These are phyloP conservation scores for Dione vanillae DNA, from an alignment of 2,888 invertebrate species.

Conservation along the genomic window DNA sequence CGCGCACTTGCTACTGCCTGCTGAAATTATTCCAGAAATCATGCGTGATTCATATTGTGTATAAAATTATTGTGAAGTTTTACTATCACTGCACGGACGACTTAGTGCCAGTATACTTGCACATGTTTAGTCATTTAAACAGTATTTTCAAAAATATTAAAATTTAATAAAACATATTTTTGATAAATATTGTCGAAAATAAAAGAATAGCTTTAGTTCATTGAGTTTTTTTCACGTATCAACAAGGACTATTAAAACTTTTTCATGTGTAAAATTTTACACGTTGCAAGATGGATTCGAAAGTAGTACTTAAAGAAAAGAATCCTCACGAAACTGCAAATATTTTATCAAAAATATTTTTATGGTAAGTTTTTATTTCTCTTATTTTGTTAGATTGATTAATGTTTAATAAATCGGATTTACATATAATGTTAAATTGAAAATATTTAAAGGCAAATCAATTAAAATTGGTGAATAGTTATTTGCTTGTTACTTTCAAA, in stretches of 20 bases:
- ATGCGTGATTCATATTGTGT: conserved; percentile 21
- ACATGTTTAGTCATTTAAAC: not conserved
- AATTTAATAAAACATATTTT: not conserved
- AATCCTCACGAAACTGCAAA: conserved; percentile 86
- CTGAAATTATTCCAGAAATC: conserved; percentile 14
- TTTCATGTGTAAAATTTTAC: conserved; percentile 13
- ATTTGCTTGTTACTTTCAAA: not conserved
- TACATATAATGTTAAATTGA: not conserved
- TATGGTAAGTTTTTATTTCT: conserved; percentile 82
- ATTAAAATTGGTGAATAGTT: not conserved
- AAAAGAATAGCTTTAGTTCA: not conserved
- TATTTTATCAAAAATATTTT: conserved; percentile 83
- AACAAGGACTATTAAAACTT: not conserved
- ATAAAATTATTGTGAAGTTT: conserved; percentile 13
- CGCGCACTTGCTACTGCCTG: conserved; percentile 26
- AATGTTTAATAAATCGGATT: not conserved
- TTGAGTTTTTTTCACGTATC: not conserved
- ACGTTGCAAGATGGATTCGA: conserved; percentile 83
- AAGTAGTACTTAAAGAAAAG: conserved; percentile 84
- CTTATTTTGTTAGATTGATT: not conserved
- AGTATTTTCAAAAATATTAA: not conserved
- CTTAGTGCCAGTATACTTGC: conserved; percentile 12
- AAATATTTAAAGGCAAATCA: not conserved
- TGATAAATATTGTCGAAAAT: not conserved
- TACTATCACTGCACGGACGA: not conserved